Evolutionary conservation across 2,797 vertebrate genomes (phyloP), one percentile per base, ranked within the genome.

Genomic region (Diplodus sargus): DNA sequence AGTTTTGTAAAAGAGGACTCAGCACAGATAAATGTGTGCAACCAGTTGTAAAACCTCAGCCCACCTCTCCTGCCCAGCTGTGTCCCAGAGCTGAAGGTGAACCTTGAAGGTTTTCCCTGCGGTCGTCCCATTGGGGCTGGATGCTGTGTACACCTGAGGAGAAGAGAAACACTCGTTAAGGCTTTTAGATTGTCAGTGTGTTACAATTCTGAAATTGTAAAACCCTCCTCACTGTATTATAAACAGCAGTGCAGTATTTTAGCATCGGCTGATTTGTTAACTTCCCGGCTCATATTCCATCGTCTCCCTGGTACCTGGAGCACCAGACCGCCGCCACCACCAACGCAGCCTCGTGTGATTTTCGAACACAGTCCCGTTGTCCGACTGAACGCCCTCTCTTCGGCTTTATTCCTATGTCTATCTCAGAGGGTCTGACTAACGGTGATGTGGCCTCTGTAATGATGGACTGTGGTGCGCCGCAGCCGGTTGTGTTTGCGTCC

Each of bases 1-100:
- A 12, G 5, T 17, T 57, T 16, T 25, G 14, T 39, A 12, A 25
- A 49, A 2, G 18, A 20, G 7, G n/a, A 45, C 39, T 28, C 6
- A 4, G 11, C 9, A 13, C 6, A 42, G 15, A 71, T 4, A 2
- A 0, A 63, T 54, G 9, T 30, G 9, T 17, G 0, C 0, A 56
- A 39, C 6, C 2, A 23, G 22, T 14, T 3, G 15, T 28, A 39
- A 39, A 56, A 20, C 6, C 39, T 39, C 4, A n/a, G 58, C 89
- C 34, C 70, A 93, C 97, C 97, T 96, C 91, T 98, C 97, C 90
- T 99, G 97, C 62, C 97, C 97, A 0, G 97, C 97, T 4, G 97
- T 99, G 94, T 99, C 97, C 97, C 97, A 99, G 7, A 99, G 97
- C 92, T 99, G 97, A 34, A 99, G 96, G 81, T 99, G 97, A 2